Evolutionary conservation across 2,113 vertebrate genomes (phyloP), one percentile per base, ranked within the genome.

Genomic region (Melanocharis versteri): DNA sequence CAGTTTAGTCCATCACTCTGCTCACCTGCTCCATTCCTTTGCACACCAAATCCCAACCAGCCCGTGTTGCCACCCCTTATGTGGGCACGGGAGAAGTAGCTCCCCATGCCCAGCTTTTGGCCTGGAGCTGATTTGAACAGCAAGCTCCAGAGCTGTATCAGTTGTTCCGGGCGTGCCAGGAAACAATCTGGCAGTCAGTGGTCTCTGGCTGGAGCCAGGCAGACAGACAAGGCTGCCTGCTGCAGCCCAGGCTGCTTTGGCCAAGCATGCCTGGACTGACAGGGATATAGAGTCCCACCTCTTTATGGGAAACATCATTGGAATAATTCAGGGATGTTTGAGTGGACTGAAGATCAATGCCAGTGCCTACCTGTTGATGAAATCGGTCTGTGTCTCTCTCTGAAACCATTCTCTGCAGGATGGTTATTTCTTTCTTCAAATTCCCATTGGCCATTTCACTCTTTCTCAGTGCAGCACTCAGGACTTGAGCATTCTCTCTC

Each of bases 361-460:
- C 27, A 40, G 10, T n/a, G 69, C 97, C 87, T 68, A 98, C 98
- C 97, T 97, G 97, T 3, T 77, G 89, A 66, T 77, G 95, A 70
- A 93, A 96, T 13, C 53, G 90, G 60, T 98, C 97, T 1, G 50
- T 92, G 47, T 98, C 98, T 87, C 92, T 95, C 73, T 98, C 97
- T 19, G 96, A 93, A 54, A 97, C 73, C 62, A 97, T 97, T 33
- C 69, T 80, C 85, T 97, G 95, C 24, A 98, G 93, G 56, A 97
- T 50, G 66, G 83, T 65, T 40, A 94, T 56, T 37, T 97, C 93
- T 40, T 97, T 96, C 83, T 91, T 94, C 88, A 98, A 60, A 81
- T 70, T 94, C 60, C 50, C 95, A 44, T 95, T 60, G 53, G 92
- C 94, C 47, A 79, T 87, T 93, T 97, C 96, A 90, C 95, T 98